Evolutionary conservation across 2,888 invertebrate species (phyloP), one percentile per base, ranked within the genome.

Genomic region (Malacosoma neustria): DNA sequence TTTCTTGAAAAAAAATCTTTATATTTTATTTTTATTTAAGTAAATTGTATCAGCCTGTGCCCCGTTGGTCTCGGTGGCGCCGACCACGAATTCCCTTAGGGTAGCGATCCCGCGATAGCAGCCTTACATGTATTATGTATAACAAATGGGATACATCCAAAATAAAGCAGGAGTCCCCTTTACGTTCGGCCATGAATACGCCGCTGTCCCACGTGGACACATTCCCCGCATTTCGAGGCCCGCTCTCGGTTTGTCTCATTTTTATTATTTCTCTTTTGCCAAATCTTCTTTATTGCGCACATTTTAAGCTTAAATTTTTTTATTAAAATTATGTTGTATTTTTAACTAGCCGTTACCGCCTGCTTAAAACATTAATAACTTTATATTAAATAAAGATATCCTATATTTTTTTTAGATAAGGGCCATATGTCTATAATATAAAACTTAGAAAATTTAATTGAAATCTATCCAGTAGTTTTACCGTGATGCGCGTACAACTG

Each of bases 131-230:
- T 77, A 79, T 84, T 75, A 82, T 84, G 82, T 85, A 85, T 85
- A 80, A 85, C 84, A 84, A 82, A 85, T 85, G 82, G 77, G 75
- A 79, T 72, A 80, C 77, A 82, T 79, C 72, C 75, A 73, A 81
- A 84, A 84, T 82, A 82, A 82, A 81, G 68, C 71, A 69, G 54
- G 51, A 43, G 68, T 62, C 64, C 61, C 71, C 69, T 62, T 61
- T 59, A 61, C 66, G 65, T 63, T 66, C 61, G 71, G 61, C 71
- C 73, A 62, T 69, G 76, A 68, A 67, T 71, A 67, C 63, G 69
- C 57, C 51, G 60, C 54, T 42, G 40, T 43, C 52, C 64, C 61
- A 75, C 75, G 77, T 79, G 76, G 73, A 64, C 67, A 63, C 71
- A 80, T 82, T 80, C 79, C 52, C 68, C 56, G 58, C 76, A 75